These are phyloP conservation scores for Sparus aurata DNA, from an alignment of 2,797 vertebrate species.

Conservation along the genomic window DNA sequence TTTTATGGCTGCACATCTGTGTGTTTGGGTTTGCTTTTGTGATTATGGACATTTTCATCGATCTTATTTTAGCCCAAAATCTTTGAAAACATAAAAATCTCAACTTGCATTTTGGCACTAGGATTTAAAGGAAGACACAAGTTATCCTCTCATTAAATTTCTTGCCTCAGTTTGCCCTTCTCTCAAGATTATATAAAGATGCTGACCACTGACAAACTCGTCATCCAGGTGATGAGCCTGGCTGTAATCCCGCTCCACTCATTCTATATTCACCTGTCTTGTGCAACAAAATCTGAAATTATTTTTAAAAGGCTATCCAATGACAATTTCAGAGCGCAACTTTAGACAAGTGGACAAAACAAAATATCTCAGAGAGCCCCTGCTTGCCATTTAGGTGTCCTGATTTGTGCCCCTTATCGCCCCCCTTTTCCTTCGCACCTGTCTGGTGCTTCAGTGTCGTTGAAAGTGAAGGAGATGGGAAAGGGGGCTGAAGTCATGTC, in stretches of 20 bases:
- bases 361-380: slow-evolving; percentile 29
- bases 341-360: slow-evolving; percentile 38
- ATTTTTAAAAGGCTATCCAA: slow-evolving; percentile 34
- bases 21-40: not conserved
- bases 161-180: not conserved
- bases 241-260: not conserved
- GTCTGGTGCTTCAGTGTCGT: slow-evolving; percentile 74
- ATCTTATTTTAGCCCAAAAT: not conserved
- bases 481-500: slow-evolving; percentile 63
- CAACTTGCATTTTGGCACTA: too few species aligned
- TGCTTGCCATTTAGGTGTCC: slow-evolving; percentile 29
- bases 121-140: not conserved
- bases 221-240: not conserved
- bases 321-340: slow-evolving; percentile 32
- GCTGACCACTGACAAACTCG: not conserved
- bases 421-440: slow-evolving; percentile 61
- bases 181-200: not conserved
- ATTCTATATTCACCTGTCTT: slow-evolving; percentile 13
- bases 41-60: not conserved
- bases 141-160: not conserved
- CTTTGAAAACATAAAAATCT: not conserved
- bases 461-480: slow-evolving; percentile 70
- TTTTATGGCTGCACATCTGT: not conserved
- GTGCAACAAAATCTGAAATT: slow-evolving; percentile 17
- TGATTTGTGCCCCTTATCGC: slow-evolving; percentile 1